Percentiles rank a stretch among this genome's conserved stretches.
Conservation (phyloP, 1,140 invertebrate species). For the Charaxes varanes region DNA sequence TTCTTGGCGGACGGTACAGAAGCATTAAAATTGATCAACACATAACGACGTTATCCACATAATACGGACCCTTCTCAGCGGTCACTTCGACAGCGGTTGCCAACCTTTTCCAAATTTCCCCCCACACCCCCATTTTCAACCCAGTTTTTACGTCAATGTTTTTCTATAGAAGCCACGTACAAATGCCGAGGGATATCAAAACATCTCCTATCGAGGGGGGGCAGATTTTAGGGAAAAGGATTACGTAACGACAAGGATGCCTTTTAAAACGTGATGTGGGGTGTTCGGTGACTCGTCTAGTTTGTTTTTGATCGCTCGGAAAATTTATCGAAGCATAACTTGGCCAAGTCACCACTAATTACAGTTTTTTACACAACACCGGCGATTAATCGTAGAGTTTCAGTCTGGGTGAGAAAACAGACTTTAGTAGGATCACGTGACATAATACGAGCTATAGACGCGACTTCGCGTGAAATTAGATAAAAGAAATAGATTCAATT, state of each 20-base stretch:
- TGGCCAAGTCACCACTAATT: conserved; percentile 13
- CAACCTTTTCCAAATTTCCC: conserved; percentile 49
- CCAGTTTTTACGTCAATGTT: conserved; percentile 72
- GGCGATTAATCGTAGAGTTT: not conserved
- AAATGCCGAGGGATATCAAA: conserved; percentile 66
- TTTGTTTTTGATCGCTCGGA: conserved; percentile 25
- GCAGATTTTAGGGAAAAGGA: conserved; percentile 59
- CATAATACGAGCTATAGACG: no score
- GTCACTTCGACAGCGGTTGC: conserved; percentile 68
- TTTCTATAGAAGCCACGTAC: conserved; percentile 63
- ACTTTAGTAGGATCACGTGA: no score
- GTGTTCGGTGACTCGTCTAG: conserved; percentile 34
- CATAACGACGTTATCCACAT: conserved; percentile 71
- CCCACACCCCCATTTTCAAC: conserved; percentile 49
- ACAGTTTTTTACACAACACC: conserved; percentile 1
- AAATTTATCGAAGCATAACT: conserved; percentile 21
- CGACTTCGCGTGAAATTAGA: no score
- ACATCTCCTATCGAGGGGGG: conserved; percentile 57
- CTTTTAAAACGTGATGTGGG: conserved; percentile 41
- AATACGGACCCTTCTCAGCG: conserved; percentile 69
- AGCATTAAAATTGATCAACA: conserved; percentile 72
- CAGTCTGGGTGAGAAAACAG: not conserved
- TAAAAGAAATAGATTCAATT: no score
- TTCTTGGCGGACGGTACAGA: conserved; percentile 20
- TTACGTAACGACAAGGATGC: conserved; percentile 44